Evolutionary conservation across 2,888 invertebrate species (phyloP), one percentile per base, ranked within the genome.

Genomic region (Plebejus melissa): DNA sequence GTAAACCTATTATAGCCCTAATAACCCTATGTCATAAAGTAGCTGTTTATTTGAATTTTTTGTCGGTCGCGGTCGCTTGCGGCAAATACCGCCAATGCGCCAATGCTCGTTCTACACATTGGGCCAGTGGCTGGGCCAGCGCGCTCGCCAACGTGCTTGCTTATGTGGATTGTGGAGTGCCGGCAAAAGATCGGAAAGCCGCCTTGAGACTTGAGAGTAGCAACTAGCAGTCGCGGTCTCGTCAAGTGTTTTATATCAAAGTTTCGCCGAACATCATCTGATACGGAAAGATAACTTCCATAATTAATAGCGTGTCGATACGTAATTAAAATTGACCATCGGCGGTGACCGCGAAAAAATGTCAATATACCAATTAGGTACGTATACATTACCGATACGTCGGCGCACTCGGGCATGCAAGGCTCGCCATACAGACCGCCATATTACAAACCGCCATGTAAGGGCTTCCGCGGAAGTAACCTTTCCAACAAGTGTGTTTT

Each of bases 401-500:
- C 65, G 65, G 36, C 13, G 65, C 13, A 36, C 13, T 65, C 32
- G 13, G 36, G 65, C 65, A 65, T 65, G 65, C 65, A 65, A 65
- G 65, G 65, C 32, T 36, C 65, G 32, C 65, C 65, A 65, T 65
- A 32, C 22, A 58, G n/a, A 41, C 46, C 28, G 71, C 72, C 72
- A 72, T 46, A 46, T 70, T 41, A 70, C n/a, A n/a, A 22, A 38
- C 41, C 70, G 6, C 76, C 74, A 60, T 77, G 74, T 75, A 77
- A 41, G 69, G 28, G 28, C 70, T 54, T 75, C 74, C 74, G 74
- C 76, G 78, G 79, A 79, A 78, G 77, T 57, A 11, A 75, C 72
- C 74, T 75, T 77, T 77, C 54, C 16, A 60, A 60, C 28, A 60
- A 60, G 28, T 60, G 28, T 9, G 22, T 60, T 65, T 65, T 65